A percentile compares a stretch with the other conserved stretches of the same genome.
Conservation (phyloP, 2,888 invertebrate genomes). For the Dicranocentrus wangi region DNA sequence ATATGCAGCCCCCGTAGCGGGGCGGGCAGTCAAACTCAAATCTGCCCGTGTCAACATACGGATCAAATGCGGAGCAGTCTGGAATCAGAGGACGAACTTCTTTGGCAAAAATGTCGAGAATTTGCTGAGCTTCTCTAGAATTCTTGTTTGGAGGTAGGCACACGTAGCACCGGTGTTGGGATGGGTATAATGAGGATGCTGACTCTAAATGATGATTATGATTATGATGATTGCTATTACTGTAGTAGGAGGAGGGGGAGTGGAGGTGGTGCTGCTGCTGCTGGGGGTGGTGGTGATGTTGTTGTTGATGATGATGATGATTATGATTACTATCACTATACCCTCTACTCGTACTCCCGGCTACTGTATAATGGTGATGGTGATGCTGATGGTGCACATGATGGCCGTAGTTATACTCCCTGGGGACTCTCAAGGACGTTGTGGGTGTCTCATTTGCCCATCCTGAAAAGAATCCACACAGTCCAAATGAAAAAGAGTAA, state of each 20-base stretch:
- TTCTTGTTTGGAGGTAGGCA: constrained; percentile 68
- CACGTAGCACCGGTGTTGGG: constrained; percentile 67
- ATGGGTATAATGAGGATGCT: constrained; percentile 28
- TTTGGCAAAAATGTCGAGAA: constrained; percentile 62
- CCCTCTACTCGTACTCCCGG: constrained; percentile 19
- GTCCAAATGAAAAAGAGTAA: too few relatives aligned
- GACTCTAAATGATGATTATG: constrained; percentile 25
- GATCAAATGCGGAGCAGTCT: constrained; percentile 64
- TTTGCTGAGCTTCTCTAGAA: constrained; percentile 63
- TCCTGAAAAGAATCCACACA: constrained; percentile 35
- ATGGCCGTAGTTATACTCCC: constrained; percentile 33
- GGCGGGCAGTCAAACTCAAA: constrained; percentile 68
- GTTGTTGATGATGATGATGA: constrained; percentile 1
- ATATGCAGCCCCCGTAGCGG: constrained; percentile 60
- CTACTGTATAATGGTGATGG: constrained; percentile 32
- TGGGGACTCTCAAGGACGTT: constrained; percentile 54
- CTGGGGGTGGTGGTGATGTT: constrained; percentile 16
- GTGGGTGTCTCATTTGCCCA: constrained; percentile 56
- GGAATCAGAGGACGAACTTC: constrained; percentile 54
- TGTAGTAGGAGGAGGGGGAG: constrained; percentile 7
- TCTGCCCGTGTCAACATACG: constrained; percentile 42
- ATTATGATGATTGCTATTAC: constrained; percentile 34
- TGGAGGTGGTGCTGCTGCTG: constrained; percentile 16
- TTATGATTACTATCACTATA: neutral
- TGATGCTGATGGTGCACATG: constrained; percentile 28